A percentile compares a stretch with the other conserved stretches of the same genome.
Conservation (phyloP, 2,797 vertebrate genomes). For the Microchirus variegatus region DNA sequence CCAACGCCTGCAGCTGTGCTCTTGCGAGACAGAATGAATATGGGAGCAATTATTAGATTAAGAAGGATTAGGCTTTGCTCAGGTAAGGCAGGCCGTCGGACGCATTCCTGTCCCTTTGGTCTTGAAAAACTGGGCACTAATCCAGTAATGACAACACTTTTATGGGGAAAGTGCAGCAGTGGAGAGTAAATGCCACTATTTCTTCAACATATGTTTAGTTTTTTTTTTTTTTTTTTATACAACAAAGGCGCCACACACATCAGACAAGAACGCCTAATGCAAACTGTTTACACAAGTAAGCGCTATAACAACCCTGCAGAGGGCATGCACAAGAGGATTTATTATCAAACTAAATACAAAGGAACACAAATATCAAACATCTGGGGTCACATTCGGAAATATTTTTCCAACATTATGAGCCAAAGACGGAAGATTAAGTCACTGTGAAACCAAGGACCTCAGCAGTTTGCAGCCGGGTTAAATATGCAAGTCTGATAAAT, state of each 20-base stretch:
- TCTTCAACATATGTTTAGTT: conserved; percentile 21
- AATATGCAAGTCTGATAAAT: conserved; percentile 63
- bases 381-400: conserved; percentile 55
- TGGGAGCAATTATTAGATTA: conserved; percentile 77
- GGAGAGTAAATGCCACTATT: conserved; percentile 30
- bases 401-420: conserved; percentile 58
- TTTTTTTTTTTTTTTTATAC: not conserved
- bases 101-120: conserved; percentile 42
- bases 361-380: conserved; percentile 61
- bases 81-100: conserved; percentile 49
- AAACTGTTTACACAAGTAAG: conserved; percentile 56
- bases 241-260: conserved; percentile 46
- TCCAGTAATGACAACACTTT: conserved; percentile 66
- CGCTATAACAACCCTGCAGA: conserved; percentile 43
- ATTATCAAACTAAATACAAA: conserved; percentile 51
- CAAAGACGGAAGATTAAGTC: conserved; percentile 65
- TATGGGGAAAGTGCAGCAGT: conserved; percentile 20
- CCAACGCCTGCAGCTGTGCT: conserved; percentile 63
- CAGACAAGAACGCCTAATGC: conserved; percentile 35
- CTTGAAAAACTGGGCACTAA: conserved; percentile 52
- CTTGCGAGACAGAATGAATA: conserved; percentile 52
- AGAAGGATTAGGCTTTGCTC: conserved; percentile 59
- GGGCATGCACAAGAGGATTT: conserved; percentile 37
- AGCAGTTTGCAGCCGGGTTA: conserved; percentile 54
- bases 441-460: conserved; percentile 52